Evolutionary conservation across 2,113 vertebrate genomes (phyloP), one percentile per base, ranked within the genome.

Genomic region (Chascanopsetta lugubris): DNA sequence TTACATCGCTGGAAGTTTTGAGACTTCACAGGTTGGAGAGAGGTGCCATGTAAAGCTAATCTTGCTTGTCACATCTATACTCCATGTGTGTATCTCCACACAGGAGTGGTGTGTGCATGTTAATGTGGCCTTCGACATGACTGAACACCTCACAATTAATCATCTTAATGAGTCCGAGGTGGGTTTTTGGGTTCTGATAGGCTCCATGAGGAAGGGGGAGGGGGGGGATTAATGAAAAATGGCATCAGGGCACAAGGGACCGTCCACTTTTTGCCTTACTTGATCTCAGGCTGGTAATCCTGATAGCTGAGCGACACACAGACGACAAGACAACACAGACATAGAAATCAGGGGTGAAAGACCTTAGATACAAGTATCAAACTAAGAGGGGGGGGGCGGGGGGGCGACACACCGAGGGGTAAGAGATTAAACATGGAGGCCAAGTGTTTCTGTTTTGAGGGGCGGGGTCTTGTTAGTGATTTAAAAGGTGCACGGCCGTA

Each of bases 261-360:
- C 84, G 90, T 93, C 89, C 85, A 91, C 89, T 90, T 93, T n/a
- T 92, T 92, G 93, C 93, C 96, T 98, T 98, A 97, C 96, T 98
- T 98, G 94, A 97, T 96, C 89, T 96, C 94, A 87, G 94, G 95
- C 92, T 95, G 93, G 89, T 96, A 96, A 94, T 96, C 95, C 93
- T 96, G 94, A 94, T 94, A 94, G 95, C 94, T 97, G 94, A 91
- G 93, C 90, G 90, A 91, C 90, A 90, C 88, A 91, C 89, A 91
- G 34, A 38, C 88, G 32, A 60, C 10, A 32, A 92, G 90, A 88
- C 79, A 61, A 70, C 55, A 36, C 83, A 88, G 66, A 76, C 61
- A 80, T 61, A 59, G 78, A 86, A 69, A 54, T 61, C 34, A 58
- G 12, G 15, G 2, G 38, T 53, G 61, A 75, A 76, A 48, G 55